phyloP scores from a whole-genome alignment of 2,113 vertebrate genomes.

The Mesocricetus auratus region DNA sequence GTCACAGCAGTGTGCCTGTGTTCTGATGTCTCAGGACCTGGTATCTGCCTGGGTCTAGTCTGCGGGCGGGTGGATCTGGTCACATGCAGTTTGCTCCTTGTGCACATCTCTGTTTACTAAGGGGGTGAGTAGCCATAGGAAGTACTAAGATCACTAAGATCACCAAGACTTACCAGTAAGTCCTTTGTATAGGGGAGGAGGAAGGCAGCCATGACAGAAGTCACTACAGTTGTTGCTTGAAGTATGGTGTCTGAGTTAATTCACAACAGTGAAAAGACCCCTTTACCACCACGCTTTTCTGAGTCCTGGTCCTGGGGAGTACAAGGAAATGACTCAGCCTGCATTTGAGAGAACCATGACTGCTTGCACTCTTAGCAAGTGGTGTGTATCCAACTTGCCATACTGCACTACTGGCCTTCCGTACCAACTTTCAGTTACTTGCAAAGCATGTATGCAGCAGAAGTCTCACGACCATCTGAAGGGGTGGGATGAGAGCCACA shows the following conservation, averaged over 20 bases:
- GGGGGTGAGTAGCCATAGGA: too few relatives aligned
- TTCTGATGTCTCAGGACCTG: constrained; percentile 13
- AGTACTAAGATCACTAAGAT: accelerated
- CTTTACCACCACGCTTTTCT: not conserved
- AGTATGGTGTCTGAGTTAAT: not conserved
- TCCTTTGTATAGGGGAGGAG: not conserved
- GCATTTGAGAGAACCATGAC: not conserved
- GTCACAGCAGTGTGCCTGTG: not conserved
- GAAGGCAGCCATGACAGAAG: not conserved
- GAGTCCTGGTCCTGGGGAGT: not conserved
- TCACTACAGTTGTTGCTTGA: not conserved
- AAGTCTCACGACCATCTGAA: accelerated
- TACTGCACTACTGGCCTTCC: not conserved
- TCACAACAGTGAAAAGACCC: not conserved
- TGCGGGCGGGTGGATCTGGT: constrained; percentile 64
- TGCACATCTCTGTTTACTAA: accelerated
- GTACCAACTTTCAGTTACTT: not conserved
- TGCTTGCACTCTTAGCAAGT: not conserved
- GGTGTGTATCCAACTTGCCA: not conserved
- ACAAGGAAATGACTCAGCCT: not conserved
- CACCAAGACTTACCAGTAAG: accelerated
- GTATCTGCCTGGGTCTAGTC: constrained; percentile 61
- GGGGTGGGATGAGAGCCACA: too few relatives aligned
- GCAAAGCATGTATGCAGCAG: accelerated
- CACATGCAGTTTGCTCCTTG: accelerated